Base-by-base conservation (phyloP, 2,888 invertebrate genomes). In the Sesamia inferens region DNA sequence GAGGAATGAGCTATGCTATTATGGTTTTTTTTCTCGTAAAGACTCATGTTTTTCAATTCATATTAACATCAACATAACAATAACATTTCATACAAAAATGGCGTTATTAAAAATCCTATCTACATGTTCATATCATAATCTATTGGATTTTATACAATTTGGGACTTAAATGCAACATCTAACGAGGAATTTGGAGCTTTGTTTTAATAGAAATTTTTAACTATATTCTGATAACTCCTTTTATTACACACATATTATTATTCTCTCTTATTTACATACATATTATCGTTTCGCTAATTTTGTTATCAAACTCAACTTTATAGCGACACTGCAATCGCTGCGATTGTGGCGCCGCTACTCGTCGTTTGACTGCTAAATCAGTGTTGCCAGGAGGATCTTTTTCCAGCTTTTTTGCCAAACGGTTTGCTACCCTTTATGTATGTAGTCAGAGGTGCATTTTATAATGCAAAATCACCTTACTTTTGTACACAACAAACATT, bases 71-170 rank as follows among this genome's bases (percentile, higher is more conserved):
- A 87, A 87, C 74, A 83, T 81, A 88, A 82, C 76, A 84, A 87
- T 85, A 87, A 86, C 87, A 87, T 87, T 88, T 87, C 73, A 87
- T 93, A 92, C 89, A 93, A 94, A 91, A 93, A 90, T 88, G 85
- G 85, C 85, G 71, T 88, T 83, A 85, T 92, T 90, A 88, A 91
- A 88, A 92, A 90, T 87, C 90, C 93, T 94, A 94, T 92, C 93
- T 93, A 93, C 81, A 42, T 82, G 71, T 76, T 77, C 69, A 58
- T 71, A 78, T 81, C 66, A 80, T 71, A 75, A 64, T 74, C 72
- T 87, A 80, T 79, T 82, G 59, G 74, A 72, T 87, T 81, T 83
- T 87, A 87, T 89, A 90, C 85, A 90, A 87, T 79, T 88, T 89
- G 88, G 87, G 88, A 90, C 88, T 85, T 90, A 89, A 88, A 90